These are phyloP conservation scores for Sinhomidia bicolor DNA, from an alignment of 2,888 invertebrate genomes.

Conservation along the genomic window DNA sequence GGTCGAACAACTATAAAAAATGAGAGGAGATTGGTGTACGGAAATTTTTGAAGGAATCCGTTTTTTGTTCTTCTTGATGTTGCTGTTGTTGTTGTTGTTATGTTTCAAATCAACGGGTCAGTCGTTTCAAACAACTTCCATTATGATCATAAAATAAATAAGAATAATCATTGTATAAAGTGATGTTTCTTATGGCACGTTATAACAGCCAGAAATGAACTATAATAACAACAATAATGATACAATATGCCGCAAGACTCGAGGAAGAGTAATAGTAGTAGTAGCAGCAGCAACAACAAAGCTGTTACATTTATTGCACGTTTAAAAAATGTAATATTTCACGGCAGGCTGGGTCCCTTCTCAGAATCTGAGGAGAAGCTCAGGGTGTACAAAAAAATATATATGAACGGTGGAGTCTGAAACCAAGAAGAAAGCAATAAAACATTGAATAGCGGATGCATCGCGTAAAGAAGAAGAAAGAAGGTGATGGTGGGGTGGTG, in stretches of 20 bases:
- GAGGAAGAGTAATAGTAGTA: background rate
- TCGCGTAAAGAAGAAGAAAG: background rate
- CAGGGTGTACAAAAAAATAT: background rate
- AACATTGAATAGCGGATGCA: slow-evolving; percentile 31
- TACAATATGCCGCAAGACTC: slow-evolving; percentile 11
- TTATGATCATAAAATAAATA: slow-evolving; percentile 3
- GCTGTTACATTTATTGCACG: slow-evolving; percentile 22
- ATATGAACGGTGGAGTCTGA: background rate
- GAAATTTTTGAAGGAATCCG: slow-evolving; percentile 31
- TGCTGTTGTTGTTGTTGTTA: too few relatives aligned
- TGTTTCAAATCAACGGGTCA: slow-evolving; percentile 60
- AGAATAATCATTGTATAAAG: background rate
- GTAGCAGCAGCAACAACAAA: background rate
- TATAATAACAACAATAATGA: background rate
- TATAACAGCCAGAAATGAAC: background rate
- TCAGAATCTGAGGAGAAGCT: background rate
- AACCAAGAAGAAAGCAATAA: slow-evolving; percentile 40
- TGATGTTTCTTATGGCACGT: background rate
- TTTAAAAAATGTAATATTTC: slow-evolving; percentile 61
- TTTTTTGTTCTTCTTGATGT: slow-evolving; percentile 21
- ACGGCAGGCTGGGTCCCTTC: slow-evolving; percentile 36
- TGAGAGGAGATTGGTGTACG: background rate
- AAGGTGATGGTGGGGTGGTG: background rate
- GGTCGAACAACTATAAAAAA: background rate
- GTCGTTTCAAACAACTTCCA: slow-evolving; percentile 14